phyloP scores from a whole-genome alignment of 2,797 vertebrate genomes.

The Antrozous pallidus region DNA sequence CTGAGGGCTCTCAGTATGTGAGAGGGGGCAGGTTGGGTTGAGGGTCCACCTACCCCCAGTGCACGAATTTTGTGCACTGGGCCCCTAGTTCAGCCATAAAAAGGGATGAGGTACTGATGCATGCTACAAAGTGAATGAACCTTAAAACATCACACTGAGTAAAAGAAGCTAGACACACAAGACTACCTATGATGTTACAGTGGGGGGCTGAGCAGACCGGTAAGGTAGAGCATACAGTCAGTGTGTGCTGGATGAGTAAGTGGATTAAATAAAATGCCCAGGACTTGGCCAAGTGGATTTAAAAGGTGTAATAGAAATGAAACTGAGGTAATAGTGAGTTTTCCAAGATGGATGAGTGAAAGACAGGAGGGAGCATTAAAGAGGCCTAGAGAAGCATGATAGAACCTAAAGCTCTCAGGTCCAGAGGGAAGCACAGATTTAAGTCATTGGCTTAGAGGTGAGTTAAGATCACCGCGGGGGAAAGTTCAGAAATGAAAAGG shows the following conservation, averaged over 20 bases:
- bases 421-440: not conserved
- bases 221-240: not conserved
- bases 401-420: not conserved
- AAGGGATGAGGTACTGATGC: not conserved
- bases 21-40: no score
- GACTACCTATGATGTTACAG: not conserved
- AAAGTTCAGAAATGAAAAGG: not conserved
- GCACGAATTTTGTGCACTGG: no score
- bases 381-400: not conserved
- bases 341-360: not conserved
- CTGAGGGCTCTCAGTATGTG: no score
- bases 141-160: not conserved
- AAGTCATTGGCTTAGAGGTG: not conserved
- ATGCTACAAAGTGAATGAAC: not conserved
- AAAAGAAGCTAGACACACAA: not conserved
- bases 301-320: constrained; percentile 15
- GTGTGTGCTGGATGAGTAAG: not conserved
- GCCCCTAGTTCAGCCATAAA: not conserved
- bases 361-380: not conserved
- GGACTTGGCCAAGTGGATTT: not conserved
- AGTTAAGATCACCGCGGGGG: not conserved
- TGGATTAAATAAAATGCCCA: not conserved
- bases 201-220: not conserved
- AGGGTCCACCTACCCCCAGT: no score
- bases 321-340: not conserved